phyloP scores from a whole-genome alignment of 1,140 invertebrate genomes.

The Drosophila sturtevanti region DNA sequence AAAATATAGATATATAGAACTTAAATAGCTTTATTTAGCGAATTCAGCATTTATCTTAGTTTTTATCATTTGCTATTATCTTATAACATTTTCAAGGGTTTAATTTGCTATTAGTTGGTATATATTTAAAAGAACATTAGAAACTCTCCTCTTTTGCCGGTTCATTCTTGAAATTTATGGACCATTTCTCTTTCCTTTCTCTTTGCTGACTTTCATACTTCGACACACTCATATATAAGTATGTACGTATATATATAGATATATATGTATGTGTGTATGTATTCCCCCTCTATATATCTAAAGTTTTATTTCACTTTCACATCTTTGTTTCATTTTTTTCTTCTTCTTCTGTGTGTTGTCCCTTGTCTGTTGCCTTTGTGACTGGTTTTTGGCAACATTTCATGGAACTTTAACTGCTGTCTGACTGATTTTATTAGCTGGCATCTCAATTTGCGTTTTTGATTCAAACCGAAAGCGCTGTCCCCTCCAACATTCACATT shows the following conservation, averaged over 20 bases:
- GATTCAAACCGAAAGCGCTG: slow-evolving; percentile 5
- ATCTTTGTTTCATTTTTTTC: not conserved
- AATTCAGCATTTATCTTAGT: not conserved
- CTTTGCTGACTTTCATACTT: not conserved
- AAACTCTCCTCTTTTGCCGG: slow-evolving; percentile 3
- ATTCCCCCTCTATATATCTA: not conserved
- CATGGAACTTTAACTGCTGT: slow-evolving; percentile 50
- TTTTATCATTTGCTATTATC: not conserved
- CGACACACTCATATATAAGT: not conserved
- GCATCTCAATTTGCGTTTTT: slow-evolving; percentile 54
- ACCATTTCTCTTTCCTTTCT: not conserved
- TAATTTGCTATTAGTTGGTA: not conserved
- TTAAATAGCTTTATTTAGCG: too few relatives aligned
- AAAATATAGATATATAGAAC: too few relatives aligned
- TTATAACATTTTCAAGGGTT: not conserved
- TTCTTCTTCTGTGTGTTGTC: not conserved
- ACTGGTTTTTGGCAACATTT: slow-evolving; percentile 18
- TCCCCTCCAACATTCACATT: slow-evolving; percentile 25
- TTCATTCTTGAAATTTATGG: slow-evolving; percentile 5
- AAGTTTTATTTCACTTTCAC: slow-evolving; percentile 6
- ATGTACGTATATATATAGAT: too few relatives aligned
- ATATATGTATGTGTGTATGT: not conserved
- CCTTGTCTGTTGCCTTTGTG: slow-evolving; percentile 3
- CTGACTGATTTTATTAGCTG: slow-evolving; percentile 67
- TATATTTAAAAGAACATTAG: not conserved